Base-by-base conservation (phyloP, 2,888 invertebrate genomes). In the Ellobium chinense region DNA sequence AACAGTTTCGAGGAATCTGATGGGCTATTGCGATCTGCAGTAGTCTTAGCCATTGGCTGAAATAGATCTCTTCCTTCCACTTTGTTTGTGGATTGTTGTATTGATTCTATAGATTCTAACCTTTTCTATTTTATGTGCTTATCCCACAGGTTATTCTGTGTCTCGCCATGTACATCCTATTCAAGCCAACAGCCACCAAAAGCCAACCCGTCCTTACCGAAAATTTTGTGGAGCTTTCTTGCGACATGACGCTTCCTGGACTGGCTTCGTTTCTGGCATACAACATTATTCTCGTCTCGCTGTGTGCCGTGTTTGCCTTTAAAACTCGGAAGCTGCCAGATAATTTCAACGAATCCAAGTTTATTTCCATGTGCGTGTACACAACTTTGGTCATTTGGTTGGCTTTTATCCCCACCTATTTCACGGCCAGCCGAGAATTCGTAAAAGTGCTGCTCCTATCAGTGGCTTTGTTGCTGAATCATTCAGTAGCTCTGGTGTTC, bases 301-400 rank as follows among this genome's bases (percentile, higher is more conserved):
- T 87, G 37, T 88, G 88, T 63, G 83, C 89, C 9, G 76, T 88
- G 46, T 89, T 88, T 70, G 90, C 90, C 46, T 90, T 90, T 82
- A 90, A 89, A 78, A 88, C 89, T 27, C 77, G 91, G 46, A 90
- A 88, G 75, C 83, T 89, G 14, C 91, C 91, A 21, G 89, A 90
- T 78, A 90, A 90, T 73, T 91, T 88, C 85, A 91, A 90, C 84
- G 91, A 91, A 85, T 88, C 89, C 1, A 85, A 88, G 1, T 90
- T 88, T 83, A 90, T 89, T 73, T 83, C 87, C n/a, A 85, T 89
- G 83, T 89, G 88, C 68, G 89, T 90, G 21, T 89, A 87, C 86
- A 89, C 89, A n/a, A 88, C 89, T 4, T 77, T 90, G 34, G 82
- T 90, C 60, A 86, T 90, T 58, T 89, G 89, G 88, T 60, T 88